These are phyloP conservation scores for Myrmecobius fasciatus DNA, from an alignment of 2,113 vertebrate species.

Conservation along the genomic window DNA sequence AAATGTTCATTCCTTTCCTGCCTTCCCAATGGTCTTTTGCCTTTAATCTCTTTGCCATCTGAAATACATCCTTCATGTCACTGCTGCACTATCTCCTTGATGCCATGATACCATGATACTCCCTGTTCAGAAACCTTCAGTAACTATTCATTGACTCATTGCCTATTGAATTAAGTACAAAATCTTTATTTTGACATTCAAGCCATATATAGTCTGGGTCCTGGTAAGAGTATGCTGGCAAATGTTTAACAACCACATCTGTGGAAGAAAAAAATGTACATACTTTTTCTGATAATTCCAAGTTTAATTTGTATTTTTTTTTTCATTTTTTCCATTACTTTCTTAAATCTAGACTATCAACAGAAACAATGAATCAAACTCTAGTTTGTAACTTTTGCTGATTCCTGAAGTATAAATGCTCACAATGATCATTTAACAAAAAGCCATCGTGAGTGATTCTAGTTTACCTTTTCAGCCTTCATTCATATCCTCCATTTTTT, in stretches of 20 bases:
- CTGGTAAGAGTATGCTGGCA: neutral
- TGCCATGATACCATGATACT: neutral
- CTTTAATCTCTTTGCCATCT: neutral
- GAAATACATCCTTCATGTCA: neutral
- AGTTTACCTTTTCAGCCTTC: neutral
- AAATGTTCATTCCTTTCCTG: neutral
- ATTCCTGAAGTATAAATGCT: neutral
- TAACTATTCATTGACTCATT: neutral
- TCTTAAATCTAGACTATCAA: neutral
- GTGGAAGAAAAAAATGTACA: neutral
- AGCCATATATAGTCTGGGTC: neutral
- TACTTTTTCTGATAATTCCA: neutral
- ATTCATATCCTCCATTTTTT: neutral
- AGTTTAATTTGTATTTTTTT: neutral
- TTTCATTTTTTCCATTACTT: neutral
- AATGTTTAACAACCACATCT: neutral
- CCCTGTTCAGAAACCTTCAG: neutral
- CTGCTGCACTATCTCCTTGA: neutral
- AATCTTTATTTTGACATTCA: neutral
- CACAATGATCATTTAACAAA: neutral
- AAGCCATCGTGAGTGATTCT: neutral
- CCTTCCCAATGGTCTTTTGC: neutral
- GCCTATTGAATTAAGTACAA: neutral
- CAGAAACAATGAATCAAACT: neutral
- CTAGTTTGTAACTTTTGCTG: neutral